phyloP scores from a whole-genome alignment of 2,113 vertebrate genomes.

The Asarcornis scutulata region DNA sequence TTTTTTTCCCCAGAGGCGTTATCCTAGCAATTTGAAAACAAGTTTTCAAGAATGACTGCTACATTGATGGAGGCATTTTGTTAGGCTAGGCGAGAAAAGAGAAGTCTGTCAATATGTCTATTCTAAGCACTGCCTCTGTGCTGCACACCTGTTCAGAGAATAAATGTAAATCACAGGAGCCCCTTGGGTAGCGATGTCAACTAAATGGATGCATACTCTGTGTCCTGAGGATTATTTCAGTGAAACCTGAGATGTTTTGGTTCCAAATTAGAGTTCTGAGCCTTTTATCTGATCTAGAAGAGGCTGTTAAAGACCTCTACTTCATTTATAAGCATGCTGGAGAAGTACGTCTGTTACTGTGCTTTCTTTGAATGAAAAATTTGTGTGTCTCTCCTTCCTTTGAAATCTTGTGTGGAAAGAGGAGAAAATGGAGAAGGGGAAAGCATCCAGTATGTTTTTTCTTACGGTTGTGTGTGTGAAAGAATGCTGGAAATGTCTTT shows the following conservation, averaged over 20 bases:
- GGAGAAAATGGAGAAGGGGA: background rate
- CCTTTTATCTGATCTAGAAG: background rate
- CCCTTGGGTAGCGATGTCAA: background rate
- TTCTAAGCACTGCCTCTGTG: background rate
- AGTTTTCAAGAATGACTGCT: accelerated
- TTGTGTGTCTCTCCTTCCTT: background rate
- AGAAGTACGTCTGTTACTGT: background rate
- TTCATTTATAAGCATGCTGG: background rate
- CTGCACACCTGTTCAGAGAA: background rate
- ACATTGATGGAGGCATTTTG: background rate
- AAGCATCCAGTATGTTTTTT: background rate
- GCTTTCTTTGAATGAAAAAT: background rate
- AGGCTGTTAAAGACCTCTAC: background rate
- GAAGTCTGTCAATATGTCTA: background rate
- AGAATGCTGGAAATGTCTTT: background rate
- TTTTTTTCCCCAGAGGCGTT: background rate
- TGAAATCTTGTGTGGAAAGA: background rate
- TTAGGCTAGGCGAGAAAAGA: background rate
- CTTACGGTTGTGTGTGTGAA: no score
- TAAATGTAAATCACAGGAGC: background rate
- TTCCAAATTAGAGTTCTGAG: background rate
- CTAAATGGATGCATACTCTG: background rate
- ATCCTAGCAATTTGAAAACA: background rate
- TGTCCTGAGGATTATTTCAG: background rate
- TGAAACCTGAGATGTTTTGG: background rate